Percentiles rank a stretch among this genome's conserved stretches.
Evolutionary conservation across 2,888 invertebrate genomes (phyloP).

Genomic region (Thera britannica): DNA sequence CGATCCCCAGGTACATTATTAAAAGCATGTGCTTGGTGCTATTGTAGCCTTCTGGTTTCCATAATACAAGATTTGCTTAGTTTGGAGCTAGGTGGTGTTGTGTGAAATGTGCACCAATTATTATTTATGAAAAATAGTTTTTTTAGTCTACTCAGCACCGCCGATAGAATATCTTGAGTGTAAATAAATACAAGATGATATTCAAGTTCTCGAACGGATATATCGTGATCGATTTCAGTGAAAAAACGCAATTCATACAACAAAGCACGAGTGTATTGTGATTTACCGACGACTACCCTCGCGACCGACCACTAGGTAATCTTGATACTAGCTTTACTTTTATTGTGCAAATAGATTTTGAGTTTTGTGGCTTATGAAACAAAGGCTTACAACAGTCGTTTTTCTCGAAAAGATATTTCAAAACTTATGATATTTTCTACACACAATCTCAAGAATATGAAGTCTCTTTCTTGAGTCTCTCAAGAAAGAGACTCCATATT

Average conservation of each 20-base stretch:
- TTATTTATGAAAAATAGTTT: not conserved
- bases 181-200: constrained; percentile 71
- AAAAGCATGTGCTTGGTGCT: too few relatives aligned
- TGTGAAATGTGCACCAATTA: too few relatives aligned
- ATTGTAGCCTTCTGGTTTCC: too few relatives aligned
- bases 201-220: constrained; percentile 60
- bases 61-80: too few relatives aligned
- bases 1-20: too few relatives aligned
- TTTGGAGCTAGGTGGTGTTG: too few relatives aligned
- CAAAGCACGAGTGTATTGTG: constrained; percentile 75
- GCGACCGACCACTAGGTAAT: constrained; percentile 44
- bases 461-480: too few relatives aligned
- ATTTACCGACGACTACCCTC: constrained; percentile 66
- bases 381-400: not conserved
- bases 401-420: too few relatives aligned
- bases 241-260: constrained; percentile 80
- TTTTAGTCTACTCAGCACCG: not conserved
- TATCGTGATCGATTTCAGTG: constrained; percentile 76
- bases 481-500: too few relatives aligned
- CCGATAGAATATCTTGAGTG: constrained; percentile 8
- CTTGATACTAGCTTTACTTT: constrained; percentile 59
- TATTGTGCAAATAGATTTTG: not conserved
- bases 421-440: too few relatives aligned
- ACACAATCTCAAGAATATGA: too few relatives aligned
- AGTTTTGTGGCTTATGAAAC: not conserved